phyloP scores from a whole-genome alignment of 2,797 vertebrate species.

The Hemibagrus guttatus region DNA sequence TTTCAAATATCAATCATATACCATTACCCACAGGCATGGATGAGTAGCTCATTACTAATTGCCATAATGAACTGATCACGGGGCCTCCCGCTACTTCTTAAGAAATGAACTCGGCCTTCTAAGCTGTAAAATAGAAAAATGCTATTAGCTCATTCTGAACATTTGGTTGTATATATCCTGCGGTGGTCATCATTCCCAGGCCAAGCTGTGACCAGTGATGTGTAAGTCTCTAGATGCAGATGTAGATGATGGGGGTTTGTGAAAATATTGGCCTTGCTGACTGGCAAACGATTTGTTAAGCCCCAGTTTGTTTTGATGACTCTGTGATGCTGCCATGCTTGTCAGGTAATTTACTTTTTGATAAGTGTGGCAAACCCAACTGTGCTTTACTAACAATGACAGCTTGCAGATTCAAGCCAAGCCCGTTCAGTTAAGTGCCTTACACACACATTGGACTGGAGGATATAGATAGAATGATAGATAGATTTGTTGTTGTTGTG shows the following conservation, averaged over 20 bases:
- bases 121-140: slow-evolving; percentile 40
- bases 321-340: slow-evolving; percentile 38
- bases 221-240: neutral
- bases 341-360: slow-evolving; percentile 40
- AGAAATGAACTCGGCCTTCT: slow-evolving; percentile 33
- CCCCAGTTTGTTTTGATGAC: slow-evolving; percentile 39
- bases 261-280: slow-evolving; percentile 17
- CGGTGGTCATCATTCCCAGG: neutral
- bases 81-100: slow-evolving; percentile 17
- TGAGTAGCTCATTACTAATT: slow-evolving; percentile 49
- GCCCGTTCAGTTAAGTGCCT: slow-evolving; percentile 1
- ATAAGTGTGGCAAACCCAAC: slow-evolving; percentile 37
- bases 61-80: slow-evolving; percentile 53
- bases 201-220: neutral
- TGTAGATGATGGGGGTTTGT: neutral
- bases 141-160: neutral
- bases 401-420: slow-evolving; percentile 38
- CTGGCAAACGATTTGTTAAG: slow-evolving; percentile 45
- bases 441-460: slow-evolving; percentile 33
- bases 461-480: slow-evolving; percentile 12
- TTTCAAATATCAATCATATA: slow-evolving; percentile 50
- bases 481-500: slow-evolving; percentile 29
- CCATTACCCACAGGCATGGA: slow-evolving; percentile 46
- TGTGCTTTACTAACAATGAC: slow-evolving; percentile 52
- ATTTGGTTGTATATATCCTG: neutral